These are phyloP conservation scores for Spodoptera exigua DNA, from an alignment of 2,888 invertebrate species.

Conservation along the genomic window DNA sequence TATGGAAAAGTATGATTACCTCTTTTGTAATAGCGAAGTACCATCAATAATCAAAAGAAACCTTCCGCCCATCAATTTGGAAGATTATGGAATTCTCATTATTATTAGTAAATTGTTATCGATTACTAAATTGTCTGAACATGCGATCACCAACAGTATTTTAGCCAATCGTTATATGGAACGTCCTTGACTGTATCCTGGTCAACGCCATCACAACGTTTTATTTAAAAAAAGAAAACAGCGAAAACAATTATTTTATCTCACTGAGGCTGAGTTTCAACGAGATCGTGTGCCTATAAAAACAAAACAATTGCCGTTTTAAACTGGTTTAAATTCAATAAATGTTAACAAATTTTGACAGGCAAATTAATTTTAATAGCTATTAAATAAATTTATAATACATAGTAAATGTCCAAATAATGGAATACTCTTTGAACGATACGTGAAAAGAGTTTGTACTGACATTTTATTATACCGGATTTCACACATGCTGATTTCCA, in stretches of 20 bases:
- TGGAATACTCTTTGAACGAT: constrained; percentile 5
- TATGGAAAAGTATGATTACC: too few species aligned
- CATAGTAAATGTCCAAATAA: constrained; percentile 4
- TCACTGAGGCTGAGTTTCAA: too few species aligned
- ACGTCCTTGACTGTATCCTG: constrained; percentile 39
- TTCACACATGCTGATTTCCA: constrained; percentile 47
- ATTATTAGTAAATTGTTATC: constrained; percentile 6
- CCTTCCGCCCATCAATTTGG: neutral
- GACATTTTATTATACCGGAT: constrained; percentile 35
- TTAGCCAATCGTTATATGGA: neutral
- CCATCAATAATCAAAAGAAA: neutral
- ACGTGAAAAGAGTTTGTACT: constrained; percentile 19
- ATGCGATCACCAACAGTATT: constrained; percentile 14
- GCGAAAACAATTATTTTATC: neutral
- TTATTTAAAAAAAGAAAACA: constrained; percentile 9
- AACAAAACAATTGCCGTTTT: too few species aligned
- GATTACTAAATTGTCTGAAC: constrained; percentile 8
- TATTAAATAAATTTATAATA: too few species aligned
- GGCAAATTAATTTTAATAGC: too few species aligned
- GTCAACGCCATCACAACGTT: constrained; percentile 30
- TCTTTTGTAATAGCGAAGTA: too few species aligned
- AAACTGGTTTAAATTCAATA: too few species aligned
- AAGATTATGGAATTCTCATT: constrained; percentile 2
- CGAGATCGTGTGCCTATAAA: too few species aligned
- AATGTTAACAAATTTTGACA: too few species aligned